Conservation (phyloP, 2,888 invertebrate species). For the Orthosia incerta region DNA sequence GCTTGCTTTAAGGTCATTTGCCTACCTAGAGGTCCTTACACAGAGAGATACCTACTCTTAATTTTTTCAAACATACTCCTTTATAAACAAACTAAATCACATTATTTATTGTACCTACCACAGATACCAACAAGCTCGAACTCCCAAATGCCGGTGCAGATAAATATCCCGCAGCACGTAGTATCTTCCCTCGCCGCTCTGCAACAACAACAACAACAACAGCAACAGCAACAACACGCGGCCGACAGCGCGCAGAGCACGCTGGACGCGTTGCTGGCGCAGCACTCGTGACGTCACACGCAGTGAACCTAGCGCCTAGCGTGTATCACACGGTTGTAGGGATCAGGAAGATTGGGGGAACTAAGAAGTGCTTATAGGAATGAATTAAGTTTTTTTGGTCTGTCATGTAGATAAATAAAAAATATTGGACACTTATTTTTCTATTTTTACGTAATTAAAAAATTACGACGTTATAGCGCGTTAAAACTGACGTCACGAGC, state of each 20-base stretch:
- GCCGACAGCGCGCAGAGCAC: constrained; percentile 67
- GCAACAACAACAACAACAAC: constrained; percentile 23
- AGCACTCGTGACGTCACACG: constrained; percentile 82
- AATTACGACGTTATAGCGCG: too few relatives aligned
- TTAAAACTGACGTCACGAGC: too few relatives aligned
- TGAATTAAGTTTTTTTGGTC: too few relatives aligned
- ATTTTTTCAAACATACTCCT: too few relatives aligned
- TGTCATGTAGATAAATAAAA: too few relatives aligned
- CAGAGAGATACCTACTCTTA: too few relatives aligned
- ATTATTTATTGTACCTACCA: too few relatives aligned
- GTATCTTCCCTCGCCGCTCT: constrained; percentile 81
- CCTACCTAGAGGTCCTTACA: too few relatives aligned
- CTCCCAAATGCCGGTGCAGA: constrained; percentile 92
- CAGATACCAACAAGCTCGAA: constrained; percentile 92
- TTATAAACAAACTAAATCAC: too few relatives aligned
- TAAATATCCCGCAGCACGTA: constrained; percentile 92
- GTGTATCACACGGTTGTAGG: background rate
- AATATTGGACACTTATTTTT: too few relatives aligned
- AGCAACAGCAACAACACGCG: constrained; percentile 71
- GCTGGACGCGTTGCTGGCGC: constrained; percentile 84
- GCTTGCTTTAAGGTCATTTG: too few relatives aligned
- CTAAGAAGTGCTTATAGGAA: background rate
- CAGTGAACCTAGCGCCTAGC: background rate
- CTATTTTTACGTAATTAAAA: too few relatives aligned
- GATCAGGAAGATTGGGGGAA: constrained; percentile 3